Base-by-base conservation (phyloP, 2,113 vertebrate species). In the Stigmatopora argus region DNA sequence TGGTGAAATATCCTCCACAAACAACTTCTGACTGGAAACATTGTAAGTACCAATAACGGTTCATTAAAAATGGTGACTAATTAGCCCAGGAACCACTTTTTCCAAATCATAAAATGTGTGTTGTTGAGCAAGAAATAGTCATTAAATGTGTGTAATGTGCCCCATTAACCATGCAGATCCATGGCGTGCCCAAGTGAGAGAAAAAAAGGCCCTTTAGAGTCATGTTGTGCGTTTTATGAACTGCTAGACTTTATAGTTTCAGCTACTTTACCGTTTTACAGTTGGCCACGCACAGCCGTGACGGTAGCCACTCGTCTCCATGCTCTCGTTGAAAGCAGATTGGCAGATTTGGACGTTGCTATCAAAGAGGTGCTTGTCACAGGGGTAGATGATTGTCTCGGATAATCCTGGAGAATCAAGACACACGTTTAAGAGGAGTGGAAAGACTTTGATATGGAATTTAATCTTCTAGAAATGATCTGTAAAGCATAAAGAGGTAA, bases 251-350 rank as follows among this genome's bases (percentile, higher is more conserved):
- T 10, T 41, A 7, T 41, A 41, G 38, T 41, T 3, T 31, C 2
- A 12, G 11, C 52, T 31, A 63, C 23, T 14, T 49, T 65, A 90
- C 89, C 60, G 3, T 85, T 81, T 88, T 0, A 71, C 77, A 15
- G 21, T n/a, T 0, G 90, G 87, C 90, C 90, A 91, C 0, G 87
- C 80, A 44, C 90, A 91, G 1, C 18, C 51, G 7, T 73, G 26
- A 55, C 73, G 48, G 48, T 86, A 88, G 46, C 75, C 75, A 3
- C 58, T 85, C 0, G 44, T 59, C 51, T 78, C 76, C 87, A 91
- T 87, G 61, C 26, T 75, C 18, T 38, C 46, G 58, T 73, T 83
- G 72, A 89, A 92, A 7, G 59, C 41, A 1, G 69, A 74, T 73
- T 85, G 46, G 70, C 90, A 92, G 47, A 55, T 8, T 3, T 75